Percentiles rank a stretch among this genome's conserved stretches.
phyloP scores from a whole-genome alignment of 2,888 invertebrate species.

The Lepidonotus clava region DNA sequence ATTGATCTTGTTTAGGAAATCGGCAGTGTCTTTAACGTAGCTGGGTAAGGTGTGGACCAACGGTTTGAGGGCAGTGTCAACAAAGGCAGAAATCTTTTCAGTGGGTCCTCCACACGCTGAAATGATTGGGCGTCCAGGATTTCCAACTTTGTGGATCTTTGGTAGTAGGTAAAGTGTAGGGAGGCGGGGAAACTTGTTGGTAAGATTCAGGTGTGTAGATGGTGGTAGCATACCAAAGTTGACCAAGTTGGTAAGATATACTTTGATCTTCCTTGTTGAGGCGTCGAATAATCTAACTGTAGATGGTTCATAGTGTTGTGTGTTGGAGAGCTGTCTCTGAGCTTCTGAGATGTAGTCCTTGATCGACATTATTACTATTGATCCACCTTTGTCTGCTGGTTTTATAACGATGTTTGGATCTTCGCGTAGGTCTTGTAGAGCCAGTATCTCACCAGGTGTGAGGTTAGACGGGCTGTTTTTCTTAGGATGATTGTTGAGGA shows the following conservation, averaged over 20 bases:
- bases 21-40: not conserved
- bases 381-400: conserved; percentile 23
- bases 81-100: not conserved
- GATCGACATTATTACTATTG: not conserved
- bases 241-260: not conserved
- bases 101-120: conserved; percentile 1
- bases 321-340: not conserved
- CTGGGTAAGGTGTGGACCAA: not conserved
- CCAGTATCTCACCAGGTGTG: not conserved
- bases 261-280: not conserved
- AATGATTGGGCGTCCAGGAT: not conserved
- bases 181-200: not conserved
- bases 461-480: not conserved
- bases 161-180: not conserved
- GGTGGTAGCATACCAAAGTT: not conserved
- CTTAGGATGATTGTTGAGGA: not conserved
- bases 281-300: too few species aligned
- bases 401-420: not conserved
- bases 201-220: not conserved
- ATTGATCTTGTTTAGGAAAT: not conserved
- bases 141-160: not conserved
- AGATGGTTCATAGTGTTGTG: not conserved
- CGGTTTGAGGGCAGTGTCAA: not conserved
- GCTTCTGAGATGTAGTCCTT: not conserved
- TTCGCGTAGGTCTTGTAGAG: not conserved